Evolutionary conservation across 2,797 vertebrate species (phyloP).

Genomic region (Microchirus variegatus): DNA sequence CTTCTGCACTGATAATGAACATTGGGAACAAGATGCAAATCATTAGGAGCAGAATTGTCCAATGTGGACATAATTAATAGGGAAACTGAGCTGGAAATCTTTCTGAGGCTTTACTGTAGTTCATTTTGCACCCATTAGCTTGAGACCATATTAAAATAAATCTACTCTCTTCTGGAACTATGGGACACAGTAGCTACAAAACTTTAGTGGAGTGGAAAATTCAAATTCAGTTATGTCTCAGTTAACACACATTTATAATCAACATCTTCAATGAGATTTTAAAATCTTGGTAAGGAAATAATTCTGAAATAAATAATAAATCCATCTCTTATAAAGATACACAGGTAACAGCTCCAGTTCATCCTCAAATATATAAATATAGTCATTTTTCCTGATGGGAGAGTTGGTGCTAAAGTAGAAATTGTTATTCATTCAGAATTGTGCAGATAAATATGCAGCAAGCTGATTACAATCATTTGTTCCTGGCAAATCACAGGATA

Average conservation of each 20-base stretch:
- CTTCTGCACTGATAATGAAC: no score
- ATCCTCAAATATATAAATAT: not conserved
- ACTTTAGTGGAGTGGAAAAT: no score
- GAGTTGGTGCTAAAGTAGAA: not conserved
- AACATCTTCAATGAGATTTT: not conserved
- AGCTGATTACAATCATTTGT: constrained; percentile 23
- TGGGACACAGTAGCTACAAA: no score
- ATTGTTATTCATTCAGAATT: constrained; percentile 12
- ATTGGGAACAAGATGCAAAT: no score
- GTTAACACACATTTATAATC: not conserved
- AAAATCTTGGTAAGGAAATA: not conserved
- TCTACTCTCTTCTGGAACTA: no score
- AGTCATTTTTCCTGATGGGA: not conserved
- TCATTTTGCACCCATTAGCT: no score
- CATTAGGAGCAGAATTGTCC: no score
- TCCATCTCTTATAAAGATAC: not conserved
- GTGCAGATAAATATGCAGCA: constrained; percentile 9
- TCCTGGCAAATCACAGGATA: constrained; percentile 14
- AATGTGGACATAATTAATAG: no score
- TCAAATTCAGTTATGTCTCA: not conserved
- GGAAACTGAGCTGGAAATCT: no score
- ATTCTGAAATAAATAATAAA: not conserved
- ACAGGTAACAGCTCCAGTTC: not conserved
- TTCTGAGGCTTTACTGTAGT: no score
- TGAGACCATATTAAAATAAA: no score